phyloP scores from a whole-genome alignment of 2,888 invertebrate species.

The Tetanocera ferruginea region DNA sequence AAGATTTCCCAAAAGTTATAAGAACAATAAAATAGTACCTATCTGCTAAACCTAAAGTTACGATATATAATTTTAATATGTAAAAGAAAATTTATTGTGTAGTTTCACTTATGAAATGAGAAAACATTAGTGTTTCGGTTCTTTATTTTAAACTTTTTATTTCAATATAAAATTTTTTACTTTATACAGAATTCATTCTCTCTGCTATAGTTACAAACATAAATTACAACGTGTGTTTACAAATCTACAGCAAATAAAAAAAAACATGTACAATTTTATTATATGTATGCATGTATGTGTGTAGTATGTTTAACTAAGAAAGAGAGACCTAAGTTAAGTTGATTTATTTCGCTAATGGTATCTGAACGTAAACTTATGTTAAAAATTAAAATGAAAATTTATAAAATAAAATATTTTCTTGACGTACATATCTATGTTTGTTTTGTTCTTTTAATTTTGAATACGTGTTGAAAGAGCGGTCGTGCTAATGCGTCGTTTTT shows the following conservation, averaged over 20 bases:
- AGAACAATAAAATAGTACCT: slow-evolving; percentile 23
- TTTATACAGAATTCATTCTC: slow-evolving; percentile 21
- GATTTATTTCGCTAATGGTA: slow-evolving; percentile 9
- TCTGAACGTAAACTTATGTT: slow-evolving; percentile 26
- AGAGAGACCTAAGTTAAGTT: background rate
- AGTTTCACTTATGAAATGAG: background rate
- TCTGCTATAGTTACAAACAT: slow-evolving; percentile 26
- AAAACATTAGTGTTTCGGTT: background rate
- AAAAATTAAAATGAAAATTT: slow-evolving; percentile 22
- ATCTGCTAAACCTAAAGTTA: background rate
- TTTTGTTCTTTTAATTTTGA: background rate
- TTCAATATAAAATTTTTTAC: slow-evolving; percentile 35
- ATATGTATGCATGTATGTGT: background rate
- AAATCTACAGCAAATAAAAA: slow-evolving; percentile 11
- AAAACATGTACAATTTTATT: slow-evolving; percentile 8
- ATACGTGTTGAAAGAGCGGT: background rate
- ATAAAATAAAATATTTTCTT: slow-evolving; percentile 25
- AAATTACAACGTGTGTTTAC: slow-evolving; percentile 30
- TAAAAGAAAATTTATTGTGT: background rate
- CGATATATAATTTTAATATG: background rate
- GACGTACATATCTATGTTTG: background rate
- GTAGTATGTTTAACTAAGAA: background rate
- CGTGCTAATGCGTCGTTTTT: background rate
- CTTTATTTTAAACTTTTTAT: slow-evolving; percentile 26
- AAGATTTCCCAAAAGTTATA: slow-evolving; percentile 1